These are phyloP conservation scores for Clytia hemisphaerica DNA, from an alignment of 30 jellyfish, hydroid and myxozoan species.

Conservation along the genomic window DNA sequence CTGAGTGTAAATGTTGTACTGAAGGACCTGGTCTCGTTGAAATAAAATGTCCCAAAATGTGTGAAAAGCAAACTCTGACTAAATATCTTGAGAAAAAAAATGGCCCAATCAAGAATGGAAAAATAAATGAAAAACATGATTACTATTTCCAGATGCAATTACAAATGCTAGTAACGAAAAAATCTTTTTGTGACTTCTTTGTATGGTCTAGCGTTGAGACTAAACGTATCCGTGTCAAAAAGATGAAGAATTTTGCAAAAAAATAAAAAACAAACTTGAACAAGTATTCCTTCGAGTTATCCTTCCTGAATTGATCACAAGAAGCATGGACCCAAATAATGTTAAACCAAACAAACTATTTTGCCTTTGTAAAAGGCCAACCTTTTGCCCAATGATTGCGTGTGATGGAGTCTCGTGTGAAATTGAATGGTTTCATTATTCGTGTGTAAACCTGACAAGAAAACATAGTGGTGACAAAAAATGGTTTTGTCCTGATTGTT, in stretches of 20 bases:
- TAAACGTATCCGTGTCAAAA: background rate
- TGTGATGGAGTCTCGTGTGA: background rate
- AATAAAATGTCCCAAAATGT: conserved; percentile 39
- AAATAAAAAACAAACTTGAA: background rate
- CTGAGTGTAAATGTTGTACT: too few relatives aligned
- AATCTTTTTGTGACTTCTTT: background rate
- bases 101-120: too few relatives aligned
- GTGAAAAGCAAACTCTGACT: too few relatives aligned
- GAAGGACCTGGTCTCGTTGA: conserved; percentile 32
- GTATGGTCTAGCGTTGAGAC: background rate
- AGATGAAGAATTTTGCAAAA: background rate
- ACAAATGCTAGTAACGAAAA: background rate
- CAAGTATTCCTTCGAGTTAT: background rate
- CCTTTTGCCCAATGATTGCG: conserved; percentile 13
- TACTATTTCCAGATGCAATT: background rate
- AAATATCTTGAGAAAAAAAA: too few relatives aligned
- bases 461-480: conserved; percentile 15
- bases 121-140: conserved; percentile 1
- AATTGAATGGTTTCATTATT: conserved; percentile 9
- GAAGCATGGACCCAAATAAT: background rate
- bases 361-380: background rate
- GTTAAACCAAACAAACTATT: background rate
- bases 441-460: too few relatives aligned
- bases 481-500: conserved; percentile 12
- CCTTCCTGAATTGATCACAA: conserved; percentile 3